Base-by-base conservation (phyloP, 2,113 vertebrate genomes). In the Calyptommatus sinebrachiatus region DNA sequence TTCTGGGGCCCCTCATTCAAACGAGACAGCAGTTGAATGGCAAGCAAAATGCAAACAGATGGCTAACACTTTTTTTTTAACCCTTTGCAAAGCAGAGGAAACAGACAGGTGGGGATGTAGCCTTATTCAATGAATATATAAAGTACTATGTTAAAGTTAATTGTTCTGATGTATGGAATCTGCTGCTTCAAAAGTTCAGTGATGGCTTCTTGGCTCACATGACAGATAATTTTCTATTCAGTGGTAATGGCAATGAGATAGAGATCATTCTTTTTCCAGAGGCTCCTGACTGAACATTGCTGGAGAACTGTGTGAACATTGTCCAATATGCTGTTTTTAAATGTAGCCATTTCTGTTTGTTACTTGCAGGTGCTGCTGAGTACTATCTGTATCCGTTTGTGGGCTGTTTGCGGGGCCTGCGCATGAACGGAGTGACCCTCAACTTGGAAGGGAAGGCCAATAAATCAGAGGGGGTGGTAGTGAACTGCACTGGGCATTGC, bases 361-460 rank as follows among this genome's bases (percentile, higher is more conserved):
- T 10, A 24, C 75, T 67, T 31, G 5, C 85, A 99, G 98, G 98
- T 0, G 93, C 98, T 0, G 97, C 97, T 0, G 97, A 99, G 85
- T 94, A 96, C 81, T 97, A 96, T 62, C 93, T 96, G 76, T 95
- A 95, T 29, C 97, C 97, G 0, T 99, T 97, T 83, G 90, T 99
- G 91, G 98, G 98, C 26, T 99, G 98, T 85, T 89, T 99, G 79
- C 95, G 98, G 84, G 98, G 94, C 0, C 90, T 99, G 88, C 95
- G 96, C 73, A 94, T 99, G 95, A 99, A 99, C 0, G 98, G 98
- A 0, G 94, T 96, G 83, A 96, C 98, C 5, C 88, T 99, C 84
- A 97, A 99, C 92, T 93, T 99, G 86, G 97, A 99, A 88, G 96
- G 96, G 31, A 97, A 97, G 80, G 98, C 97, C 83, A 97, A 98